A percentile compares a stretch with the other conserved stretches of the same genome.
Evolutionary conservation across 2,888 invertebrate species (phyloP).

Genomic region (Cryptophagus acutangulus): DNA sequence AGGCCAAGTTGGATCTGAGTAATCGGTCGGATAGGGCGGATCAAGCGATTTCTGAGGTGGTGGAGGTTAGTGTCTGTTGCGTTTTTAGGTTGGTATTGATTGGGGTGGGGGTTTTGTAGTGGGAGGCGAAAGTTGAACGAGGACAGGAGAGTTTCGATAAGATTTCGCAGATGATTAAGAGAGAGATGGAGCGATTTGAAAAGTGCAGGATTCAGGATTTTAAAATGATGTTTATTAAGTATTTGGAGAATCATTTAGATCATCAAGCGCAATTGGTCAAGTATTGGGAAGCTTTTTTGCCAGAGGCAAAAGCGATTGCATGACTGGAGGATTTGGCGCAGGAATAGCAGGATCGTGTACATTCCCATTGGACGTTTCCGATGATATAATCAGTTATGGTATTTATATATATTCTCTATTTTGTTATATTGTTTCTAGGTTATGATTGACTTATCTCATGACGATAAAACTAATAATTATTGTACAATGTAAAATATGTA

Average conservation of each 20-base stretch:
- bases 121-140: conserved; percentile 95
- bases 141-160: conserved; percentile 95
- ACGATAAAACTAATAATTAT: too few species aligned
- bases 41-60: conserved; percentile 83
- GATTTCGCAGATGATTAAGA: conserved; percentile 89
- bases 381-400: conserved; percentile 27
- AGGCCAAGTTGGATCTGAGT: conserved; percentile 85
- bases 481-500: too few species aligned
- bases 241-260: conserved; percentile 89
- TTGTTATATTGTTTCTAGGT: not conserved
- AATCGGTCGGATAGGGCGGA: conserved; percentile 87
- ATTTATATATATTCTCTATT: not conserved
- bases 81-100: conserved; percentile 10
- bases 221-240: conserved; percentile 81
- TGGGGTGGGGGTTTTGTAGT: conserved; percentile 51
- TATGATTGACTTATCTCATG: too few species aligned
- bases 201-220: conserved; percentile 83
- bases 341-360: conserved; percentile 46
- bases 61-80: conserved; percentile 62
- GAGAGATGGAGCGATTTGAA: conserved; percentile 91
- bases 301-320: conserved; percentile 89
- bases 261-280: conserved; percentile 91
- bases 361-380: conserved; percentile 46
- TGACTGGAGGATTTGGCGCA: conserved; percentile 54
- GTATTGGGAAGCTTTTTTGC: conserved; percentile 94